Base-by-base conservation (phyloP, 2,888 invertebrate genomes). In the Sisyra terminalis region DNA sequence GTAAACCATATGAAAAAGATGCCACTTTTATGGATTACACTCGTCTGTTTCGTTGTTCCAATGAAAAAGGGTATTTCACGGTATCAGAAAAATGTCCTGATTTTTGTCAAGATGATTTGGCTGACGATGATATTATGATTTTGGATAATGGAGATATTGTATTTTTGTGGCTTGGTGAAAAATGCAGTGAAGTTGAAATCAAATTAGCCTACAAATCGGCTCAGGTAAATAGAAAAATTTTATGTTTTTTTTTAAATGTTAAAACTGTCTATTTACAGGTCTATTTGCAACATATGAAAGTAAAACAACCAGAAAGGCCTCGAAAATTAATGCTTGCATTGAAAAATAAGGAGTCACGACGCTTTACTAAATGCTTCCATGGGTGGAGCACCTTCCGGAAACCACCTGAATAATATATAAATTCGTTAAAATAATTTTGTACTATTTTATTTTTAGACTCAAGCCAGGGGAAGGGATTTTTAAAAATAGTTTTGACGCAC, bases 121-220 rank as follows among this genome's bases (percentile, higher is more conserved):
- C 96, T 1, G 97, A 98, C 64, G 97, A 99, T 60, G 98, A 99
- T 63, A 96, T 98, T 30, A 98, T 98, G 98, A 90, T 98, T 50
- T 69, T 98, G 51, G 98, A 99, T 64, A 97, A 93, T 58, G 98
- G 98, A 3, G 87, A 90, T 53, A 90, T 94, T 64, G 90, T 98
- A 44, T 98, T 93, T 66, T 70, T 98, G 42, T 98, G 98, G 98
- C 73, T 97, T 43, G 98, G 98, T 8, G 80, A 92, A 44, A 83
- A 85, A 52, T 93, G 96, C 56, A 93, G 93, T 45, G 97, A 99
- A 66, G 96, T 99, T 3, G 98, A 99, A 68, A 92, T 96, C 46
- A 99, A 99, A 66, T 70, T 99, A 43, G 94, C 97, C 0, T 94
- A 89, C 60, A 97, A 98, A 67, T 96, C 96, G 47, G 97, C 93